Base-by-base conservation (phyloP, 2,888 invertebrate species). In the Octodonta nipae region DNA sequence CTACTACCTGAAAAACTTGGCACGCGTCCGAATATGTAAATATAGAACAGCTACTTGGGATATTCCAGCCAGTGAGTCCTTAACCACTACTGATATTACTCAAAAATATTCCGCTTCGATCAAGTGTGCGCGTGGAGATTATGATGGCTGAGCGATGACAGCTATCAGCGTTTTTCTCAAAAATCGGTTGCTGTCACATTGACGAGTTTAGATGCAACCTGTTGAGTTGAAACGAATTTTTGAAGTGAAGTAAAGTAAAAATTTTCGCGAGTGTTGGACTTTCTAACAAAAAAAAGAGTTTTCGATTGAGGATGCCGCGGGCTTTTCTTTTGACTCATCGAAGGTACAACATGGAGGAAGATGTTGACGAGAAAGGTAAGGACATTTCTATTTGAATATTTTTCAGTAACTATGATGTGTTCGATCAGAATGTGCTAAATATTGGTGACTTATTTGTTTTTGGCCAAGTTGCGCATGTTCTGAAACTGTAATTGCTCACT, bases 281-380 rank as follows among this genome's bases (percentile, higher is more conserved):
- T n/a, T n/a, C n/a, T n/a, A n/a, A n/a, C n/a, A n/a, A n/a, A n/a
- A n/a, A n/a, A n/a, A n/a, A n/a, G n/a, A n/a, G n/a, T n/a, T n/a
- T n/a, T n/a, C n/a, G n/a, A n/a, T 5, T 33, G 37, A 44, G 31
- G 60, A 75, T 75, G 75, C 75, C 75, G 45, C 63, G 73, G 50
- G 72, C 74, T 38, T 75, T 75, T 51, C 65, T 75, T 31, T 69
- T 74, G 50, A 72, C 73, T 11, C 72, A 73, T 54, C 66, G 70
- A 22, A 62, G 73, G 33, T 75, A 73, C 59, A 63, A 63, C 47
- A 45, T 53, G 13, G 57, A 58, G 32, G 59, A 57, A n/a, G n/a
- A n/a, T 30, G 55, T 54, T 12, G 13, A 8, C 3, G 26, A 3
- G 10, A 26, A 26, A 26, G 26, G 26, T 26, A 13, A 26, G 26